phyloP scores from a whole-genome alignment of 1,140 invertebrate species.

The Coenobita brevimanus region DNA sequence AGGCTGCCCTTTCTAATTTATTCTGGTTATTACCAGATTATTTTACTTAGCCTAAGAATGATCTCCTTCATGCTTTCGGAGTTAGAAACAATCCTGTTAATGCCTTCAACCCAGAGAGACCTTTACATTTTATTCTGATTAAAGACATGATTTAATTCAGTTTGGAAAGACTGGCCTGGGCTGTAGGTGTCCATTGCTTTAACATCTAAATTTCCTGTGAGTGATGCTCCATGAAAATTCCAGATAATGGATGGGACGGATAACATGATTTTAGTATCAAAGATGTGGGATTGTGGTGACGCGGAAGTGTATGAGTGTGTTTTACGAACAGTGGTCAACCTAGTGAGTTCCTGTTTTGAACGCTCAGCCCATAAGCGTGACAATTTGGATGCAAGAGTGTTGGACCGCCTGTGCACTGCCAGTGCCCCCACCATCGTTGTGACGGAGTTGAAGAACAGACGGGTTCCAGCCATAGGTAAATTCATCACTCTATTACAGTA shows the following conservation, averaged over 20 bases:
- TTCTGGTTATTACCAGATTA: no score
- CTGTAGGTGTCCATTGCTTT: neutral
- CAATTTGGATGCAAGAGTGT: conserved; percentile 15
- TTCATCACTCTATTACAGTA: neutral
- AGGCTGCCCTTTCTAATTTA: no score
- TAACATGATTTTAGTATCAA: conserved; percentile 43
- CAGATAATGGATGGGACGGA: conserved; percentile 57
- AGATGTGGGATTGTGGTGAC: neutral
- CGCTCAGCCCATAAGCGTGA: conserved; percentile 3
- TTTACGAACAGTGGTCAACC: conserved; percentile 35
- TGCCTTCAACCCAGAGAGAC: no score
- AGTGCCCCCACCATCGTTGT: conserved; percentile 31
- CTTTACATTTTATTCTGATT: no score
- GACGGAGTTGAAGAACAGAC: conserved; percentile 21
- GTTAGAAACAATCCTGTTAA: no score
- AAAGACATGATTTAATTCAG: no score
- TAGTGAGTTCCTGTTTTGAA: conserved; percentile 26
- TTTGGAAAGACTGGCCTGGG: neutral
- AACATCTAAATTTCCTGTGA: neutral
- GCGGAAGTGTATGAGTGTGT: conserved; percentile 29
- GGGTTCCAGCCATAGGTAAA: conserved; percentile 25
- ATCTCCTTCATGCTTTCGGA: no score
- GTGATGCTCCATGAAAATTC: neutral
- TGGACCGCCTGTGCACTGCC: conserved; percentile 41
- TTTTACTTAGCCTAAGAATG: no score